A percentile compares a stretch with the other conserved stretches of the same genome.
Evolutionary conservation across 2,888 invertebrate genomes (phyloP).

Genomic region (Cremastobaeus sp.): DNA sequence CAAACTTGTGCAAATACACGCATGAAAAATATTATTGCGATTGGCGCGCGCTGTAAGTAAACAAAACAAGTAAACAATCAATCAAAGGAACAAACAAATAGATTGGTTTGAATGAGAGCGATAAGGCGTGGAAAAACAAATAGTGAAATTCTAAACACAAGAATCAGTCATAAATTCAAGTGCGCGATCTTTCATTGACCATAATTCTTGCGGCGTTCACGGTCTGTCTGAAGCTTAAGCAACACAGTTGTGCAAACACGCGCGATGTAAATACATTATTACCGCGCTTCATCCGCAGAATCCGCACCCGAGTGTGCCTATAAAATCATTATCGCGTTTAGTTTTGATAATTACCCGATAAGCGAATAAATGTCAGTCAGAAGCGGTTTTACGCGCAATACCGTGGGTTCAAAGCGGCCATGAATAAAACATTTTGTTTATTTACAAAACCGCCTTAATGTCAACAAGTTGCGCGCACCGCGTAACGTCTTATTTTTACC

Average conservation of each 20-base stretch:
- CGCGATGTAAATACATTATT: constrained; percentile 26
- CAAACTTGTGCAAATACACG: no score
- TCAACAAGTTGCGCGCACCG: constrained; percentile 9
- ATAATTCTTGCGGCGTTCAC: constrained; percentile 8
- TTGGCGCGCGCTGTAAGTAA: no score
- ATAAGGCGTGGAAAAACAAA: no score
- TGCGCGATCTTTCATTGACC: neutral
- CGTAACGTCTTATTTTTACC: constrained; percentile 42
- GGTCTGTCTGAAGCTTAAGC: constrained; percentile 7
- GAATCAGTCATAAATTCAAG: no score
- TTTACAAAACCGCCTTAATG: constrained; percentile 33
- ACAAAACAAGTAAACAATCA: no score
- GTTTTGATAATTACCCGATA: constrained; percentile 41
- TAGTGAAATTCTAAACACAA: no score
- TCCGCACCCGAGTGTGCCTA: constrained; percentile 26
- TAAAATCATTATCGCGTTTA: constrained; percentile 32
- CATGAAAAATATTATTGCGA: no score
- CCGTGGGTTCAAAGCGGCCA: constrained; percentile 15
- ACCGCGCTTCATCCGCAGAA: constrained; percentile 17
- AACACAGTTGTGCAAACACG: constrained; percentile 31
- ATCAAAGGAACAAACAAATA: no score
- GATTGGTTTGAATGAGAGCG: no score
- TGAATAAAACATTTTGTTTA: constrained; percentile 45
- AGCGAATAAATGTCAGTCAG: constrained; percentile 44
- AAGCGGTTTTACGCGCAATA: constrained; percentile 9